Evolutionary conservation across 2,888 invertebrate genomes (phyloP).

Genomic region (Onchidella celtica): DNA sequence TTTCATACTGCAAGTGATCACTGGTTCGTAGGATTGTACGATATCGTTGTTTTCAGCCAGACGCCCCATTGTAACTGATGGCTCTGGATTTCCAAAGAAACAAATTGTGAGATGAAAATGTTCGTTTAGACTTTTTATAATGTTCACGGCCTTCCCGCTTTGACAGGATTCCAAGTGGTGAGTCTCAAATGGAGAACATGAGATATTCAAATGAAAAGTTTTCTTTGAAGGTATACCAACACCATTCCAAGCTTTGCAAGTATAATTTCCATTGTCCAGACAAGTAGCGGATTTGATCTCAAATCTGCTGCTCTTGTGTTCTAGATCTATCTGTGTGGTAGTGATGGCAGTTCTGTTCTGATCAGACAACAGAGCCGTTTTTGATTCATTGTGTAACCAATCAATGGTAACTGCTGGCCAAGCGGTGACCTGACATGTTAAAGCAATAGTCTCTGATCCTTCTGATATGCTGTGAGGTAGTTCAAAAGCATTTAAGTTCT

Average conservation of each 20-base stretch:
- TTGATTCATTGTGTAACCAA: neutral
- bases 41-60: neutral
- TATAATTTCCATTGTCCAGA: conserved; percentile 29
- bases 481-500: neutral
- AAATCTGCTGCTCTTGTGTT: neutral
- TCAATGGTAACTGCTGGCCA: conserved; percentile 37
- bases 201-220: conserved; percentile 7
- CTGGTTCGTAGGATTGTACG: neutral
- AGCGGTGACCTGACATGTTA: conserved; percentile 24
- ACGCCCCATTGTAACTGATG: neutral
- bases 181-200: conserved; percentile 28
- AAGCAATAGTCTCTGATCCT: neutral
- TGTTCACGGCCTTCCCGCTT: neutral
- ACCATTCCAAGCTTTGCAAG: conserved; percentile 29
- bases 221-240: neutral
- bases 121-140: neutral
- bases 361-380: neutral
- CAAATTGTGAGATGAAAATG: neutral
- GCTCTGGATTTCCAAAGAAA: conserved; percentile 20
- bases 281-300: conserved; percentile 36
- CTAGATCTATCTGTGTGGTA: neutral
- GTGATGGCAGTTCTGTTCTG: neutral
- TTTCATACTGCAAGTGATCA: neutral
- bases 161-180: neutral
- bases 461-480: neutral